phyloP scores from a whole-genome alignment of 2,888 invertebrate species.

The Podabrus alpinus region DNA sequence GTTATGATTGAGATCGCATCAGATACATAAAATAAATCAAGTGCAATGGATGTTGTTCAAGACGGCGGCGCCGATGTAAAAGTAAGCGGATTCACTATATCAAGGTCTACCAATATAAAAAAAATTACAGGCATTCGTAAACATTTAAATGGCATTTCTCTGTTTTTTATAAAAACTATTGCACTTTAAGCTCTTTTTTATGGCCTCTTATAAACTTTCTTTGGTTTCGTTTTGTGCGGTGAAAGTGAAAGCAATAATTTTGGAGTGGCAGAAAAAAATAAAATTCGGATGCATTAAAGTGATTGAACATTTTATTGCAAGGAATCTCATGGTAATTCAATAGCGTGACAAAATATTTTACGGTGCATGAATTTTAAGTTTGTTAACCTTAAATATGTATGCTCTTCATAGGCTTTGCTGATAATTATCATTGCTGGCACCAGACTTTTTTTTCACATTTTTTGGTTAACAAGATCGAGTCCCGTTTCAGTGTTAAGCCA shows the following conservation, averaged over 20 bases:
- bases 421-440: constrained; percentile 3
- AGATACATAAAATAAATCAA: constrained; percentile 30
- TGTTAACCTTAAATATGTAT: constrained; percentile 25
- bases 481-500: background rate
- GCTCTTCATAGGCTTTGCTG: constrained; percentile 5
- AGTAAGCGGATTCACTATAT: constrained; percentile 1
- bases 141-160: background rate
- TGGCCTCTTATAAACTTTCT: background rate
- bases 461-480: background rate
- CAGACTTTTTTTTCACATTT: background rate
- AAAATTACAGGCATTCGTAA: background rate
- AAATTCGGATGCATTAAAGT: background rate
- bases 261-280: background rate
- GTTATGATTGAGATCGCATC: constrained; percentile 25
- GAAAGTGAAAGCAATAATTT: background rate
- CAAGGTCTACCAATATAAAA: constrained; percentile 11
- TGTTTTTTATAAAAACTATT: background rate
- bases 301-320: background rate
- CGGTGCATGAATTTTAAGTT: constrained; percentile 26
- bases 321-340: constrained; percentile 9
- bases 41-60: constrained; percentile 17
- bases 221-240: background rate
- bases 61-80: constrained; percentile 25
- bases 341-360: constrained; percentile 30
- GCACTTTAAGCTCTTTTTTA: background rate